Evolutionary conservation across 2,888 invertebrate genomes (phyloP), one percentile per base, ranked within the genome.

Genomic region (Laothoe populi): DNA sequence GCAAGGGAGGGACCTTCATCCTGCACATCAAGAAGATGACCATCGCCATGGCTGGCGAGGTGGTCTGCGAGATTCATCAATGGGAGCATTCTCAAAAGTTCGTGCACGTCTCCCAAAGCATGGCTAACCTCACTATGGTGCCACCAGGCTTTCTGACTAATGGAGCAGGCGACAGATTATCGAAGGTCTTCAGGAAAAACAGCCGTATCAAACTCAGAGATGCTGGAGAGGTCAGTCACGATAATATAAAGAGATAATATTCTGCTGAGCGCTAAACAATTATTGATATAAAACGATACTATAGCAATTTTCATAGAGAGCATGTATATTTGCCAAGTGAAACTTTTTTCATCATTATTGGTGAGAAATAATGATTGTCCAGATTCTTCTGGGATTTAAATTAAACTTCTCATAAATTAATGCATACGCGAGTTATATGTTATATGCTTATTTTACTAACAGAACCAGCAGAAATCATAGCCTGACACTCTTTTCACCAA

Each of bases 1-100:
- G 63, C 46, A 70, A 66, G 26, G 71, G 70, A 4, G 74, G 73
- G 0, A 71, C 76, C 1, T 79, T 65, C 44, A 26, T 71, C 5
- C 63, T 82, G 7, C 66, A 67, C 59, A 77, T 82, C 1, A 75
- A 75, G 24, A 70, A 71, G 61, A 45, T 81, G 2, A 72, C 76
- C 5, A 72, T 72, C 0, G 70, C 68, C 5, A 80, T 82, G 81
- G 65, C 66, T 0, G 80, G 81, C 0, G 64, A 69, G 8, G 71
- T 79, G 0, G 63, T 66, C 0, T 82, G 80, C 42, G 76, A 81
- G 44, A 64, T 82, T 4, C 70, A 76, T 2, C 69, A 62, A 40
- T 58, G 68, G 1, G 46, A 69, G 3, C 72, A 73, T 0, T 62
- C 65, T 13, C 62, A 66, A 5, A 71, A 64, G 65, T 71, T 71